Conservation (phyloP, 1,140 invertebrate species). For the Scaptodrosophila lebanonensis region DNA sequence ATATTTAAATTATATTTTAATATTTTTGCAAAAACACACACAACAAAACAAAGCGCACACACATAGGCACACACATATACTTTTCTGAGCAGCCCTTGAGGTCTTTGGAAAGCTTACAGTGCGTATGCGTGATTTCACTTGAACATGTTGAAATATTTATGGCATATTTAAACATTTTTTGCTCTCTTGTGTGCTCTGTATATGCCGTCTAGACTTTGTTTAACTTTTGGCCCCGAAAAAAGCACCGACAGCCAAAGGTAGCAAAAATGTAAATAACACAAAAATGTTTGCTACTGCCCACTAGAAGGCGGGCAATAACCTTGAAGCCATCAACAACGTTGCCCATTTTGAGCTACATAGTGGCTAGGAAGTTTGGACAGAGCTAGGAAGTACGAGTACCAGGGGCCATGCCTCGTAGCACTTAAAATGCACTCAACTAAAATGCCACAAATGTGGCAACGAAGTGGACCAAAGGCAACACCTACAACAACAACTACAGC, state of each 20-base stretch:
- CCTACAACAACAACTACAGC: constrained; percentile 20
- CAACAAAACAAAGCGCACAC: background rate
- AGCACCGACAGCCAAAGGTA: constrained; percentile 19
- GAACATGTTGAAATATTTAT: constrained; percentile 34
- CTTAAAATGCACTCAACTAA: constrained; percentile 57
- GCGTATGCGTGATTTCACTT: constrained; percentile 36
- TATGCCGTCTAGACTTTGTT: constrained; percentile 29
- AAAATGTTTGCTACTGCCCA: constrained; percentile 8
- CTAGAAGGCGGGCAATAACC: constrained; percentile 25
- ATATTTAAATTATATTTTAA: constrained; percentile 35
- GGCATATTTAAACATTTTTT: constrained; percentile 23
- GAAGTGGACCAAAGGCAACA: constrained; percentile 23
- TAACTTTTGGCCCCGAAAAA: constrained; percentile 5
- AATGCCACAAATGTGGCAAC: constrained; percentile 44
- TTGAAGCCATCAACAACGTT: constrained; percentile 17
- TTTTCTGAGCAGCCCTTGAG: too few relatives aligned
- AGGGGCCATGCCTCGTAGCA: constrained; percentile 23
- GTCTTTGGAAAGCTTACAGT: constrained; percentile 8
- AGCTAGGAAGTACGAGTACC: background rate
- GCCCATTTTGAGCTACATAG: too few relatives aligned
- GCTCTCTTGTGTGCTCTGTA: too few relatives aligned
- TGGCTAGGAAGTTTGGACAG: background rate
- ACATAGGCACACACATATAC: too few relatives aligned
- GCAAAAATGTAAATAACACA: constrained; percentile 42
- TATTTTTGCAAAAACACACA: constrained; percentile 12